phyloP scores from a whole-genome alignment of 2,888 invertebrate species.

The Heliconius charithonia region DNA sequence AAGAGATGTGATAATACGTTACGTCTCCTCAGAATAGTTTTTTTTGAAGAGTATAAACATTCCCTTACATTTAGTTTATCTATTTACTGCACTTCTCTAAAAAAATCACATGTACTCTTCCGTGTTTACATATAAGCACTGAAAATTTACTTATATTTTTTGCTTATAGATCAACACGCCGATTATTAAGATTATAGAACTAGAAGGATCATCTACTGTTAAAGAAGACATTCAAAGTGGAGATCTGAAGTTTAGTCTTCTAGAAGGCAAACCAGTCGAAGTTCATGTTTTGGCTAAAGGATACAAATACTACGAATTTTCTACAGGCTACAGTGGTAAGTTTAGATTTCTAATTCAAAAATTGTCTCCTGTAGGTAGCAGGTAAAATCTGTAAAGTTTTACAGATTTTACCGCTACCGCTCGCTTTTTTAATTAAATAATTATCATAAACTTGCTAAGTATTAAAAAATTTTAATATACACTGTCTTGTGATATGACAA shows the following conservation, averaged over 20 bases:
- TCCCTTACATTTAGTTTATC: too few relatives aligned
- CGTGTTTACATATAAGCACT: neutral
- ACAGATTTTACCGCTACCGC: neutral
- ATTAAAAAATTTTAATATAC: too few relatives aligned
- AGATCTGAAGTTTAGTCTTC: slow-evolving; percentile 76
- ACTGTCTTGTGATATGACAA: too few relatives aligned
- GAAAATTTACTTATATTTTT: neutral
- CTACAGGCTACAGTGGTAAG: slow-evolving; percentile 81
- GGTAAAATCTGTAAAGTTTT: neutral
- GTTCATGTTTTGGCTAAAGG: slow-evolving; percentile 81
- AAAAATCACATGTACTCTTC: neutral
- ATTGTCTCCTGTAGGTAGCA: neutral
- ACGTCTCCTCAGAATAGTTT: too few relatives aligned
- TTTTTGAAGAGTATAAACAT: too few relatives aligned
- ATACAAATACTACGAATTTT: slow-evolving; percentile 83
- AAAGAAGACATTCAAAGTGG: slow-evolving; percentile 80
- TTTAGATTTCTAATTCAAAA: slow-evolving; percentile 30
- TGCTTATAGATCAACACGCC: slow-evolving; percentile 69
- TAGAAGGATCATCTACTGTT: slow-evolving; percentile 75
- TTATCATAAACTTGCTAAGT: too few relatives aligned
- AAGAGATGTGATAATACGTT: too few relatives aligned
- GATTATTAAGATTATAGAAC: slow-evolving; percentile 80
- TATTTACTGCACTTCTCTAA: neutral
- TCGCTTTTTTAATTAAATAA: neutral
- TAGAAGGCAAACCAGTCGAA: slow-evolving; percentile 79